phyloP scores from a whole-genome alignment of 2,888 invertebrate genomes.

The Synergus japonicus region DNA sequence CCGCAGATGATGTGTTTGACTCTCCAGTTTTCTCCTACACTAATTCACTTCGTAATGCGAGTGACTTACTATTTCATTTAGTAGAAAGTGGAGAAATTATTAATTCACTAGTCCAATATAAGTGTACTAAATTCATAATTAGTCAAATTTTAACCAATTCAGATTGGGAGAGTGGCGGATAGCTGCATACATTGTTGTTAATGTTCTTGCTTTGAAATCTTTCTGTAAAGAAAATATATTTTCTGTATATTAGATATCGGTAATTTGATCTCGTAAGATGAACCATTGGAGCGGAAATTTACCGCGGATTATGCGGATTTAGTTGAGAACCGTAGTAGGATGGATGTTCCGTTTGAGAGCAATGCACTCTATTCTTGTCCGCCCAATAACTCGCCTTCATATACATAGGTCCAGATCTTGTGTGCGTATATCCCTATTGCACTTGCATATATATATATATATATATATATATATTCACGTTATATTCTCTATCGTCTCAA shows the following conservation, averaged over 20 bases:
- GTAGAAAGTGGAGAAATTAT: too few relatives aligned
- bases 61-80: too few relatives aligned
- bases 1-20: too few relatives aligned
- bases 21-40: too few relatives aligned
- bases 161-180: too few relatives aligned
- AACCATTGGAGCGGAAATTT: conserved; percentile 36
- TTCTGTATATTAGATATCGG: neutral
- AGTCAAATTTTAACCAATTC: too few relatives aligned
- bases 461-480: too few relatives aligned
- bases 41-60: too few relatives aligned
- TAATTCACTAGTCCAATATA: too few relatives aligned
- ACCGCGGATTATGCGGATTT: conserved; percentile 42
- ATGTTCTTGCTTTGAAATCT: neutral
- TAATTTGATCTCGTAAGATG: neutral
- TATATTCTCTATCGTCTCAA: too few relatives aligned
- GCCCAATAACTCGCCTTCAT: conserved; percentile 63
- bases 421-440: neutral
- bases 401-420: conserved; percentile 44
- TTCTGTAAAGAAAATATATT: neutral
- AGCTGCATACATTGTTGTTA: too few relatives aligned
- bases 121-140: too few relatives aligned
- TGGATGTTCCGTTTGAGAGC: conserved; percentile 64
- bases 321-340: conserved; percentile 60
- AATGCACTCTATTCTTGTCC: conserved; percentile 66
- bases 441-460: neutral